Base-by-base conservation (phyloP, 2,797 vertebrate genomes). In the Sitta carolinensis region DNA sequence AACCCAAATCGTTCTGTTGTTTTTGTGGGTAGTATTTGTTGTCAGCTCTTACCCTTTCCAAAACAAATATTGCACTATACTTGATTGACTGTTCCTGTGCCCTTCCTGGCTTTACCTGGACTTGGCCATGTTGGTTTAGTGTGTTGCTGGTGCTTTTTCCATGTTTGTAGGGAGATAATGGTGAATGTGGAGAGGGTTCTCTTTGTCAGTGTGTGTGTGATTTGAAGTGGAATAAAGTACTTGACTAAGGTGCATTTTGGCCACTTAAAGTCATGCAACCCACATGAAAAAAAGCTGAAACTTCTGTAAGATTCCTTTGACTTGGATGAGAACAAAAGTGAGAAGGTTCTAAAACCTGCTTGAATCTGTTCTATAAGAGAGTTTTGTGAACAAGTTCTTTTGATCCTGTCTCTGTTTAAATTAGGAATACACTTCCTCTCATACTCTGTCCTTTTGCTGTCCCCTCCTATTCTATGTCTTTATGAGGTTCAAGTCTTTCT, bases 281-380 rank as follows among this genome's bases (percentile, higher is more conserved):
- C 40, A 67, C 21, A 19, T 68, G 84, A 84, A 93, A 86, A 86
- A 82, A 76, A 76, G 77, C 29, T 79, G 63, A 89, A 94, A 79
- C 48, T 76, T 59, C 45, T 62, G 4, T 69, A 74, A 77, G 54
- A 67, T 69, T 87, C 62, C 43, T n/a, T 86, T 91, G 58, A 85
- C 67, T 70, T 95, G 72, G 68, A n/a, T 62, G 68, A 89, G 61
- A 82, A 69, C 80, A 70, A 84, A 90, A 90, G 50, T 29, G 61
- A 89, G 68, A 59, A 76, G 21, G 18, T 80, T 94, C 92, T 83
- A 62, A 94, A 80, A 78, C 23, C 75, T 80, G 27, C n/a, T 85
- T 75, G 62, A 89, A 34, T 70, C 58, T 87, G n/a, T 55, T 90
- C 42, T 69, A 0, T 62, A 38, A 81, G 32, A 58, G 69, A 52